A percentile compares a stretch with the other conserved stretches of the same genome.
Conservation (phyloP, 2,113 vertebrate species). For the Taurulus bubalis region DNA sequence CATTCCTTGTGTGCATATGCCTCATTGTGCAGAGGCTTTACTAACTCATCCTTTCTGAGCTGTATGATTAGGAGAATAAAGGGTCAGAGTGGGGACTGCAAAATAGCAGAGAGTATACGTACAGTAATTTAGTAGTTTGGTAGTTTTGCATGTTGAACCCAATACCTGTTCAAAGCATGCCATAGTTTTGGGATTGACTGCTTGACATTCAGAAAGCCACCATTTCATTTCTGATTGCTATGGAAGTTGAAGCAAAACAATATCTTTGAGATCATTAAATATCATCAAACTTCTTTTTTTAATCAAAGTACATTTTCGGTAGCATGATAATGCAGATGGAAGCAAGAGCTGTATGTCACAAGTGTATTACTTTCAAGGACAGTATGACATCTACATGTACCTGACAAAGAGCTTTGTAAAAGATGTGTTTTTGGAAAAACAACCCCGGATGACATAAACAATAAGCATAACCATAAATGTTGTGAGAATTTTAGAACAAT, state of each 20-base stretch:
- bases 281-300: not conserved
- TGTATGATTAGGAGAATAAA: constrained; percentile 32
- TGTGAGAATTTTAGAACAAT: not conserved
- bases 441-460: not conserved
- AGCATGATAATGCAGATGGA: not conserved
- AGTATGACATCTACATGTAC: not conserved
- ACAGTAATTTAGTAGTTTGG: not conserved
- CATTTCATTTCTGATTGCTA: not conserved
- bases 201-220: not conserved
- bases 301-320: not conserved
- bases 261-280: not conserved
- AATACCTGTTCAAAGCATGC: not conserved
- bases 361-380: not conserved
- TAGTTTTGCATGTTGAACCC: not conserved
- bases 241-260: not conserved
- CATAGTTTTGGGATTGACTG: not conserved
- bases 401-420: not conserved
- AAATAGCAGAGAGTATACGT: not conserved
- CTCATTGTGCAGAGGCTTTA: constrained; percentile 61
- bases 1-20: constrained; percentile 81
- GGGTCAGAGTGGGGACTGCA: constrained; percentile 2
- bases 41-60: constrained; percentile 29
- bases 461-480: not conserved
- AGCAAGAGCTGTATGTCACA: not conserved
- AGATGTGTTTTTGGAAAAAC: not conserved